A percentile compares a stretch with the other conserved stretches of the same genome.
phyloP scores from a whole-genome alignment of 92 coral and sea anemone genomes.

The Actinostola sp. region DNA sequence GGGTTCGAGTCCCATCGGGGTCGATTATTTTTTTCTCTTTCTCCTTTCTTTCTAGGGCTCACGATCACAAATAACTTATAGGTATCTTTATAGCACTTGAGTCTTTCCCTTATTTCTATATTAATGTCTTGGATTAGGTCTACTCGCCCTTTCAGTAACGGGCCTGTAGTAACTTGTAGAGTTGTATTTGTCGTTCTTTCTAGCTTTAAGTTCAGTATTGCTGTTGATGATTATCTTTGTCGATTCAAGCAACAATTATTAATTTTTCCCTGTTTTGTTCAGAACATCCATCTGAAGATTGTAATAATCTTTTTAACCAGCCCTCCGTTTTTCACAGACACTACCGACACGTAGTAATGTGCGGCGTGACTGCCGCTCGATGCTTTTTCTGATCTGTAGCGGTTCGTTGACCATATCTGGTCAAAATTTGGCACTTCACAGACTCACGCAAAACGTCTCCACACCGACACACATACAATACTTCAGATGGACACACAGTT shows the following conservation, averaged over 20 bases:
- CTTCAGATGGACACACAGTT: conserved; percentile 57
- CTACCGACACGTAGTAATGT: conserved; percentile 75
- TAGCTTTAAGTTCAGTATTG: neutral
- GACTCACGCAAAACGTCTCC: conserved; percentile 47
- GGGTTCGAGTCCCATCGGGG: too few species aligned
- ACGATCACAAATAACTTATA: too few species aligned
- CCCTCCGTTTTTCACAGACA: conserved; percentile 76
- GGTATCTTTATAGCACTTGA: too few species aligned
- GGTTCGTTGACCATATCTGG: conserved; percentile 53
- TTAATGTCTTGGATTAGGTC: too few species aligned
- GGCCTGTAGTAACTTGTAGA: too few species aligned
- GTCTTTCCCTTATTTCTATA: too few species aligned
- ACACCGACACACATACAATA: conserved; percentile 85
- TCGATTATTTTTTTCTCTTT: too few species aligned
- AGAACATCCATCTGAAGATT: conserved; percentile 82
- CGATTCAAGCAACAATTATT: neutral
- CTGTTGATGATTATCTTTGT: neutral
- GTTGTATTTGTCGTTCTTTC: neutral
- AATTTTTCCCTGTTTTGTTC: conserved; percentile 73
- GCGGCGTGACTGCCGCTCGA: conserved; percentile 56
- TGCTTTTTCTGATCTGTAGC: conserved; percentile 38
- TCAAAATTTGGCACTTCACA: conserved; percentile 66
- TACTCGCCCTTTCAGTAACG: too few species aligned
- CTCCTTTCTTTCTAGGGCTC: too few species aligned
- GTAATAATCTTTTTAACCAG: conserved; percentile 61